Conservation (phyloP, 1,140 invertebrate genomes). For the Episyrphus balteatus region DNA sequence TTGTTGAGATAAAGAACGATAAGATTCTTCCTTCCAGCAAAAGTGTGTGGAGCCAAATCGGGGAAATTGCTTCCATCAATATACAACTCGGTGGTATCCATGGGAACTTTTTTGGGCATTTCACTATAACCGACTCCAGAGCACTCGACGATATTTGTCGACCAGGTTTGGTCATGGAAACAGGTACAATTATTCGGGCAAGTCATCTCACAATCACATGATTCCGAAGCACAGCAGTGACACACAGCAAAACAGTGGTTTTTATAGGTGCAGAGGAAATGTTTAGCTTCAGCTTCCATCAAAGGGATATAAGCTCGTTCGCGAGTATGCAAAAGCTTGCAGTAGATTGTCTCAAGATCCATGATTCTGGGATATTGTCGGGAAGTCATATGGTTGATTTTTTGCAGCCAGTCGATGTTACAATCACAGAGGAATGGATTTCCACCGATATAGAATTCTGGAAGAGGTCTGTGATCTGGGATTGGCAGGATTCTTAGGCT, state of each 20-base stretch:
- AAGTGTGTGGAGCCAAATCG: slow-evolving; percentile 76
- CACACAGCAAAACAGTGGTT: slow-evolving; percentile 86
- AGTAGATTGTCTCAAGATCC: slow-evolving; percentile 84
- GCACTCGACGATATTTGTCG: slow-evolving; percentile 86
- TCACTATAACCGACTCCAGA: slow-evolving; percentile 64
- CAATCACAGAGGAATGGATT: slow-evolving; percentile 83
- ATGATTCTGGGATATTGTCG: slow-evolving; percentile 79
- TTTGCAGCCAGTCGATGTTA: slow-evolving; percentile 78
- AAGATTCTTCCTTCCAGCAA: slow-evolving; percentile 80
- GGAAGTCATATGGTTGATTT: slow-evolving; percentile 62
- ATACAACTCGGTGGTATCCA: slow-evolving; percentile 90
- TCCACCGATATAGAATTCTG: slow-evolving; percentile 77
- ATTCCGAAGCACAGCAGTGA: slow-evolving; percentile 90
- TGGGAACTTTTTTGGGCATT: slow-evolving; percentile 78
- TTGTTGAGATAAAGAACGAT: slow-evolving; percentile 79
- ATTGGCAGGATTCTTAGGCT: slow-evolving; percentile 62
- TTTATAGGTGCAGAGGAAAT: slow-evolving; percentile 86
- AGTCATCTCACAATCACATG: slow-evolving; percentile 91
- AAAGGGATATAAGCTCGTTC: slow-evolving; percentile 70
- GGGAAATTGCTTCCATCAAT: slow-evolving; percentile 83
- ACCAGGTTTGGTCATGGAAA: slow-evolving; percentile 90
- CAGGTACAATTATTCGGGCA: slow-evolving; percentile 88
- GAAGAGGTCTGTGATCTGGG: slow-evolving; percentile 52
- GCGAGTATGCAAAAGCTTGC: slow-evolving; percentile 75
- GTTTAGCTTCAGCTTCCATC: slow-evolving; percentile 70